Evolutionary conservation across 2,113 vertebrate genomes (phyloP), one percentile per base, ranked within the genome.

Genomic region (Hypomesus transpacificus): DNA sequence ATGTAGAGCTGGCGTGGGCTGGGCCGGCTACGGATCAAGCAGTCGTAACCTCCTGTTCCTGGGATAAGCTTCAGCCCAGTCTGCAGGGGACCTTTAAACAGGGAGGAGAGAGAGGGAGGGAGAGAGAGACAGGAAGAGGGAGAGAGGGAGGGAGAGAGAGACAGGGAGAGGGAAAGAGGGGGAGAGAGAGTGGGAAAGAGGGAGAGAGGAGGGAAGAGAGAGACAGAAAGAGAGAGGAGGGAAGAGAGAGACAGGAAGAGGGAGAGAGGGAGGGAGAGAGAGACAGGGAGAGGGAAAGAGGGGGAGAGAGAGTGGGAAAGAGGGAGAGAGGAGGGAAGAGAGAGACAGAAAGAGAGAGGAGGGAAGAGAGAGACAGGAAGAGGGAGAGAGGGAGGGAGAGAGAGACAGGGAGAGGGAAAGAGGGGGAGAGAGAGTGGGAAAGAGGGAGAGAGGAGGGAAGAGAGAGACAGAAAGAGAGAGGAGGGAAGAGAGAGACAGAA

Each of bases 11-110:
- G 83, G 89, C 82, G 83, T 59, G 14, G 71, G 73, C 73, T 78
- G 76, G 68, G 39, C 81, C 75, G 63, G 82, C 86, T 82, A 78
- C 84, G 86, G 87, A 90, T 90, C 85, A 87, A 87, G 88, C 89
- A 88, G 90, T 83, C 84, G 67, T 86, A 86, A 90, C 89, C 88
- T 91, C 86, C 86, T 87, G 88, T 88, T 89, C 83, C 77, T 82
- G 84, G 84, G 81, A 88, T 89, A 87, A 91, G 87, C 89, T 83
- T 84, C 85, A 81, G 87, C 82, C 83, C 80, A 77, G 85, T 85
- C 86, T 70, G 80, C 66, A 59, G 86, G 88, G 85, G 87, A 82
- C 84, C 80, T 86, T 83, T 87, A 85, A 82, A 83, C 82, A 52
- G 80, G 79, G 75, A 80, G 78, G 81, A n/a, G 9, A 59, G 56